Evolutionary conservation across 1,140 invertebrate genomes (phyloP).

Genomic region (Anastrepha obliqua): DNA sequence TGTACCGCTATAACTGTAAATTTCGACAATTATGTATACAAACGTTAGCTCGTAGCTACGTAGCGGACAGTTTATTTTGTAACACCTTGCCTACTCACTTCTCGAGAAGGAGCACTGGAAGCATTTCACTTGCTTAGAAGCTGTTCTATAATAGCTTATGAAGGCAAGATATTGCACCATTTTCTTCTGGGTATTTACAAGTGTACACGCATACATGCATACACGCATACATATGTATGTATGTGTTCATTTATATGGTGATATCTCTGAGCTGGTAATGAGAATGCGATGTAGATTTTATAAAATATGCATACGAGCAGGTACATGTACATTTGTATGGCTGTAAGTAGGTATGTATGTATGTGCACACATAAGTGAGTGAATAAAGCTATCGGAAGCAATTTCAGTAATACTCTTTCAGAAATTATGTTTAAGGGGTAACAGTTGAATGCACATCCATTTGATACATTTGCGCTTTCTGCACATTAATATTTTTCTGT

Average conservation of each 20-base stretch:
- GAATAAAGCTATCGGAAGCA: background rate
- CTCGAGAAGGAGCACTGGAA: too few species aligned
- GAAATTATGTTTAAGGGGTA: background rate
- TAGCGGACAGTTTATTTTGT: too few species aligned
- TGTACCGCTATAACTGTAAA: too few species aligned
- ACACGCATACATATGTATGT: background rate
- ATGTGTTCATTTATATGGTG: background rate
- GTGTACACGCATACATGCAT: background rate
- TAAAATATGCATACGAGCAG: background rate
- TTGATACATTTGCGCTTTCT: background rate
- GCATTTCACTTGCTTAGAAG: too few species aligned
- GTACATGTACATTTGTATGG: background rate
- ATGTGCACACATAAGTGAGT: background rate
- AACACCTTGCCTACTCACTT: too few species aligned
- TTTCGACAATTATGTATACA: too few species aligned
- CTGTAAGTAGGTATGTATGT: background rate
- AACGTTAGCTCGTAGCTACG: too few species aligned
- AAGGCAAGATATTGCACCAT: too few species aligned
- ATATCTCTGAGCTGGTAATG: background rate
- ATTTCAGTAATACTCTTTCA: background rate
- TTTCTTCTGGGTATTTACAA: too few species aligned
- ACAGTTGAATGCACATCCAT: background rate
- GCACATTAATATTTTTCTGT: background rate
- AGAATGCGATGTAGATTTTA: background rate
- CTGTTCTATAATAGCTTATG: too few species aligned